Percentiles rank a stretch among this genome's conserved stretches.
Conservation (phyloP, 1,140 invertebrate species). For the Musca vetustissima region DNA sequence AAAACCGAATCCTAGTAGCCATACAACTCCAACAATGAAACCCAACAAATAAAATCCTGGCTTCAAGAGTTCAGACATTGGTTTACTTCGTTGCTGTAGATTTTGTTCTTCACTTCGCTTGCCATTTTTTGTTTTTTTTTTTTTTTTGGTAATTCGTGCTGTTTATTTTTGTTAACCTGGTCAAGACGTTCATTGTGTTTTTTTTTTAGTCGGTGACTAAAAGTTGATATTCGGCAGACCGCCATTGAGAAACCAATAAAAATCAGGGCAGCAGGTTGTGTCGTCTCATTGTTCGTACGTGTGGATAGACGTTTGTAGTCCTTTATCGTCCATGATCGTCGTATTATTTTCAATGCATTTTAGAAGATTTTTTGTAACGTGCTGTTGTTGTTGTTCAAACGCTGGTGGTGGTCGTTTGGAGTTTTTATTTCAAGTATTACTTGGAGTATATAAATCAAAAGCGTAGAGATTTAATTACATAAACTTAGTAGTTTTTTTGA, state of each 20-base stretch:
- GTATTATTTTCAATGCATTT: conserved; percentile 13
- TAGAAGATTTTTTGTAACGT: no score
- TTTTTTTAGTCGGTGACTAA: not conserved
- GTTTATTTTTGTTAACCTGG: conserved; percentile 17
- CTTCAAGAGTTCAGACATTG: not conserved
- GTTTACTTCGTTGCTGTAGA: not conserved
- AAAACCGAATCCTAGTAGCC: no score
- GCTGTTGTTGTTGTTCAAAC: not conserved
- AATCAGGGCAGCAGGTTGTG: conserved; percentile 38
- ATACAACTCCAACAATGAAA: no score
- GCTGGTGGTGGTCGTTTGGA: no score
- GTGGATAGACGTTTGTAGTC: not conserved
- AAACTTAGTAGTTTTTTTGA: conserved; percentile 3
- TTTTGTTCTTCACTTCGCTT: not conserved
- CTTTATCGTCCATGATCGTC: not conserved
- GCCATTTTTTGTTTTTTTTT: no score
- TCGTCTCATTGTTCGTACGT: no score
- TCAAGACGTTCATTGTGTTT: no score
- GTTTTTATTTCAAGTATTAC: no score
- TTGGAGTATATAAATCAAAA: conserved; percentile 15
- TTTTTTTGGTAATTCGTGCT: conserved; percentile 13
- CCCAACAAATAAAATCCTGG: not conserved
- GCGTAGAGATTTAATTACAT: conserved; percentile 16
- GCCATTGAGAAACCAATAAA: conserved; percentile 45
- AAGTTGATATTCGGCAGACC: conserved; percentile 21